Evolutionary conservation across 2,797 vertebrate genomes (phyloP).

Genomic region (Pseudopleuronectes americanus): DNA sequence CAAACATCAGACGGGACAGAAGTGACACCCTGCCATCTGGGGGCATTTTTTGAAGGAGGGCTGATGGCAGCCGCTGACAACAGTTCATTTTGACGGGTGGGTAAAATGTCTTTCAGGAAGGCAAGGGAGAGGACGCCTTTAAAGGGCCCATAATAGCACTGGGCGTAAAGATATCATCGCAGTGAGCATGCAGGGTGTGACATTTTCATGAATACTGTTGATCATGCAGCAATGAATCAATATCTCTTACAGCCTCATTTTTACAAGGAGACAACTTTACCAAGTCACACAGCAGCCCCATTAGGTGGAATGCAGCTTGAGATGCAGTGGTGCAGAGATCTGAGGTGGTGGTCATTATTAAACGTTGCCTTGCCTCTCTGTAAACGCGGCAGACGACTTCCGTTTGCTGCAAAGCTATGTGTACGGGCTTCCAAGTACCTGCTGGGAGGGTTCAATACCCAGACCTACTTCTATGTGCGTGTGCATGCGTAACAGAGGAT

Average conservation of each 20-base stretch:
- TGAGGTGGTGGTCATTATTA: conserved; percentile 50
- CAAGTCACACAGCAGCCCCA: conserved; percentile 39
- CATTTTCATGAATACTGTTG: conserved; percentile 72
- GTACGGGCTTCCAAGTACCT: conserved; percentile 20
- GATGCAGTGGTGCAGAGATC: conserved; percentile 29
- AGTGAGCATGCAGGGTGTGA: conserved; percentile 52
- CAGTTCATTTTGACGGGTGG: conserved; percentile 46
- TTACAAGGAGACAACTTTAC: conserved; percentile 44
- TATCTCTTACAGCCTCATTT: conserved; percentile 60
- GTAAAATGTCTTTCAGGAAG: conserved; percentile 45
- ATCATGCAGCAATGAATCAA: conserved; percentile 65
- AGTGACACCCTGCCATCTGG: conserved; percentile 48
- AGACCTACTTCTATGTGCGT: conserved; percentile 5
- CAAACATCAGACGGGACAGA: conserved; percentile 46
- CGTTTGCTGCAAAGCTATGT: conserved; percentile 24
- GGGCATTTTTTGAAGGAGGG: conserved; percentile 38
- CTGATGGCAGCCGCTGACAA: conserved; percentile 31
- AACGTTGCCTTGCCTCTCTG: conserved; percentile 60
- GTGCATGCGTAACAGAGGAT: conserved; percentile 9
- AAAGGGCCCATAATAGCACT: conserved; percentile 54
- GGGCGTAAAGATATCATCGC: conserved; percentile 54
- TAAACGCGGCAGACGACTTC: conserved; percentile 55
- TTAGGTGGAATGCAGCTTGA: conserved; percentile 23
- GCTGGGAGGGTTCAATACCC: conserved; percentile 21
- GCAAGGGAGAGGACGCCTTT: conserved; percentile 53